A percentile compares a stretch with the other conserved stretches of the same genome.
These are phyloP conservation scores for Calidris pygmaea DNA, from an alignment of 2,113 vertebrate species.

Conservation along the genomic window DNA sequence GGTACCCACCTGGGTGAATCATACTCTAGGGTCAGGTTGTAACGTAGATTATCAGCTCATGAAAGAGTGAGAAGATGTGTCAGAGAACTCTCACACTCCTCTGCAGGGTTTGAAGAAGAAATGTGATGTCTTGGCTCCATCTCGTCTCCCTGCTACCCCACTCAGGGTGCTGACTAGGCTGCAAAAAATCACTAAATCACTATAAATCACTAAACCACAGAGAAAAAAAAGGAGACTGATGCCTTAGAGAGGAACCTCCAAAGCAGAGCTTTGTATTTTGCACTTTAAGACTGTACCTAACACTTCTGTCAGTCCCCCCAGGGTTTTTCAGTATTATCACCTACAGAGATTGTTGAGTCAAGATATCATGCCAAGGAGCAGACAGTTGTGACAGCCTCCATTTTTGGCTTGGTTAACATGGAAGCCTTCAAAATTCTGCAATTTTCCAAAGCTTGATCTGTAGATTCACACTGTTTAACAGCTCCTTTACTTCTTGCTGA, in stretches of 20 bases:
- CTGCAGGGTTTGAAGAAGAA: neutral
- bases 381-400: fast-evolving
- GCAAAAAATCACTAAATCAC: neutral
- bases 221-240: neutral
- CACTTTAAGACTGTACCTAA: neutral
- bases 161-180: neutral
- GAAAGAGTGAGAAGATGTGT: neutral
- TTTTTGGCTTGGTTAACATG: neutral
- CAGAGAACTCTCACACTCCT: neutral
- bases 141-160: neutral
- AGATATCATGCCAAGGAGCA: neutral
- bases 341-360: neutral
- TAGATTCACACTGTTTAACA: neutral
- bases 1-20: neutral
- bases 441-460: neutral
- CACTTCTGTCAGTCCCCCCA: fast-evolving
- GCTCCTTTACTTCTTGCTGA: neutral
- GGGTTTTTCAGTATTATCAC: neutral
- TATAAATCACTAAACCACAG: no score
- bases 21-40: neutral
- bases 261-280: neutral
- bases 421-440: neutral
- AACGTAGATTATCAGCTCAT: neutral
- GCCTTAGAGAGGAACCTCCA: neutral
- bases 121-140: neutral